Conservation (phyloP, 2,113 vertebrate species). For the Chloroceryle aenea region DNA sequence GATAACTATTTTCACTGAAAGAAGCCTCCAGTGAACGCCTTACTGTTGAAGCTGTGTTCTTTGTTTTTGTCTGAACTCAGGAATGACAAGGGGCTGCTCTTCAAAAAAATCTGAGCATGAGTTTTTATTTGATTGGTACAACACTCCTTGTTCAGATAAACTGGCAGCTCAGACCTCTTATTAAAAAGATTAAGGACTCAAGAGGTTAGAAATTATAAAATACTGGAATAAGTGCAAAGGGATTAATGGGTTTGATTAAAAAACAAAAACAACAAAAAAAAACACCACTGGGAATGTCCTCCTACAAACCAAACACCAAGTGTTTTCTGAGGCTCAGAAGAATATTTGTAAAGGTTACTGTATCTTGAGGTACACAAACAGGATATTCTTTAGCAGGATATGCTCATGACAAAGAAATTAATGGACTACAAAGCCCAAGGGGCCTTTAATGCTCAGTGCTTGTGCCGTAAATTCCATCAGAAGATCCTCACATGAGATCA, state of each 20-base stretch:
- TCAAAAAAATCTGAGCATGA: slow-evolving; percentile 24
- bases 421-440: background rate
- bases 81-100: slow-evolving; percentile 27
- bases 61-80: slow-evolving; percentile 56
- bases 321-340: background rate
- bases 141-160: slow-evolving; percentile 47
- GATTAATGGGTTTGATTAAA: slow-evolving; percentile 3
- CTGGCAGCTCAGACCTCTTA: slow-evolving; percentile 19
- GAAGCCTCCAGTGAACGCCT: slow-evolving; percentile 50
- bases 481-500: background rate
- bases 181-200: background rate
- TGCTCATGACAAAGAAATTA: slow-evolving; percentile 12
- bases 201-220: background rate
- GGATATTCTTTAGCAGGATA: background rate
- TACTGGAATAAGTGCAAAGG: background rate
- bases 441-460: background rate
- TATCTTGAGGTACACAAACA: background rate
- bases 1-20: slow-evolving; percentile 70
- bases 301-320: background rate
- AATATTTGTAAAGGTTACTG: slow-evolving; percentile 7
- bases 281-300: background rate
- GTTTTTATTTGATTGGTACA: slow-evolving; percentile 12
- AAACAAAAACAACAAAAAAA: background rate
- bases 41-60: slow-evolving; percentile 5
- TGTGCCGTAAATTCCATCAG: background rate